These are phyloP conservation scores for Panurus biarmicus DNA, from an alignment of 2,113 vertebrate species.

Conservation along the genomic window DNA sequence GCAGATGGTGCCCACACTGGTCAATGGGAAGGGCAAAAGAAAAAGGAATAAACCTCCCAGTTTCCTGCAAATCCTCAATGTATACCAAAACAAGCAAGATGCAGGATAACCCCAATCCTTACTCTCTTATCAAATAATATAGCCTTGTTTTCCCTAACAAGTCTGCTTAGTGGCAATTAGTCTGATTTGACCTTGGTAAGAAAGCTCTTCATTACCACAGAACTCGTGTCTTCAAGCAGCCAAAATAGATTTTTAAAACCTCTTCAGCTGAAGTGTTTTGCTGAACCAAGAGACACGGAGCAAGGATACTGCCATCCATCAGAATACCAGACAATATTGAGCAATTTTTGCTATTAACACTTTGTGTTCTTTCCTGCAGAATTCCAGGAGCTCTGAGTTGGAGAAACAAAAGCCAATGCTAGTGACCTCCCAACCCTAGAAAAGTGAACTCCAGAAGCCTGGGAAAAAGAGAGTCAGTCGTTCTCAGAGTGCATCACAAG, in stretches of 20 bases:
- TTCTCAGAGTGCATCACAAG: background rate
- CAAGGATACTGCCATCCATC: constrained; percentile 8
- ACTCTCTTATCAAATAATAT: background rate
- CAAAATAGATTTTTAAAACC: constrained; percentile 24
- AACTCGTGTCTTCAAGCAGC: background rate
- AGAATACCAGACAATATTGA: background rate
- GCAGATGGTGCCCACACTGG: background rate
- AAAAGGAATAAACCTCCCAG: background rate
- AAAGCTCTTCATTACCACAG: background rate
- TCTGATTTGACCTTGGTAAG: background rate
- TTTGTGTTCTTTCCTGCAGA: background rate
- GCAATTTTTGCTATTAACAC: background rate
- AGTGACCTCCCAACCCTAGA: background rate
- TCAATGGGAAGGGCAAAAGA: background rate
- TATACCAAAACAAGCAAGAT: background rate
- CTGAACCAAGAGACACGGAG: background rate
- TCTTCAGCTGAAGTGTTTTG: constrained; percentile 37
- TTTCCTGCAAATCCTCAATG: background rate
- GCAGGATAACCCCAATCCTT: background rate
- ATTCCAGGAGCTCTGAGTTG: background rate
- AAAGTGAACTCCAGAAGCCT: constrained; percentile 7
- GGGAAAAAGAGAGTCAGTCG: background rate
- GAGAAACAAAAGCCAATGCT: background rate
- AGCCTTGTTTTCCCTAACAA: background rate
- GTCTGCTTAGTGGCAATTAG: background rate